Conservation (phyloP, 1,140 invertebrate genomes). For the Antheraea pernyi region DNA sequence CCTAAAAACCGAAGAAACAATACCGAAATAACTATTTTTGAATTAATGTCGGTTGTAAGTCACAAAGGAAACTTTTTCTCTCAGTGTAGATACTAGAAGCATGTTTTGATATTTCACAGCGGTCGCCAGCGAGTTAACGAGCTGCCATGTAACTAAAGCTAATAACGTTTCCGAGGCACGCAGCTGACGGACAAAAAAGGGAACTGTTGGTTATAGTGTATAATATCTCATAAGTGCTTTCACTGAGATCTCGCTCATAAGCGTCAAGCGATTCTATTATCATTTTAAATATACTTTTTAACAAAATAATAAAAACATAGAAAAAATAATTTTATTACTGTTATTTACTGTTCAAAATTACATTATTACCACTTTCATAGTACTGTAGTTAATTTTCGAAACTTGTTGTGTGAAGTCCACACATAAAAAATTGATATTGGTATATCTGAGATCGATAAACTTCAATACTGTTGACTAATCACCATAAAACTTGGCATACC, state of each 20-base stretch:
- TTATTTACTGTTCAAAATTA: too few relatives aligned
- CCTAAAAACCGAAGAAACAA: too few relatives aligned
- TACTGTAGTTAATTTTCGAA: too few relatives aligned
- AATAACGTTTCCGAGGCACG: not conserved
- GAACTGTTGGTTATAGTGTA: not conserved
- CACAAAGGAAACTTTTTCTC: not conserved
- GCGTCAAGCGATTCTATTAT: not conserved
- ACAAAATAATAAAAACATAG: too few relatives aligned
- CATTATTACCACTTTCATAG: too few relatives aligned
- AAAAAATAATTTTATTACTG: too few relatives aligned
- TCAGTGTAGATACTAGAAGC: not conserved
- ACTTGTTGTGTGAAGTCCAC: too few relatives aligned
- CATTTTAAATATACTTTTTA: not conserved
- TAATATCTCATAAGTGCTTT: conserved; percentile 3
- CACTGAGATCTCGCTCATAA: not conserved
- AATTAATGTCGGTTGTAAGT: not conserved
- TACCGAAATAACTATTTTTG: not conserved
- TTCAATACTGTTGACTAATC: too few relatives aligned
- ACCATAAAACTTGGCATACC: too few relatives aligned
- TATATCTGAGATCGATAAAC: too few relatives aligned
- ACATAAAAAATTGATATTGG: too few relatives aligned
- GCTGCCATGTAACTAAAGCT: not conserved
- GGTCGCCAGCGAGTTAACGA: not conserved
- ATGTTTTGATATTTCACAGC: not conserved
- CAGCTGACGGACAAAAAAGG: not conserved